Base-by-base conservation (phyloP, 2,888 invertebrate genomes). In the Laspeyria flexula region DNA sequence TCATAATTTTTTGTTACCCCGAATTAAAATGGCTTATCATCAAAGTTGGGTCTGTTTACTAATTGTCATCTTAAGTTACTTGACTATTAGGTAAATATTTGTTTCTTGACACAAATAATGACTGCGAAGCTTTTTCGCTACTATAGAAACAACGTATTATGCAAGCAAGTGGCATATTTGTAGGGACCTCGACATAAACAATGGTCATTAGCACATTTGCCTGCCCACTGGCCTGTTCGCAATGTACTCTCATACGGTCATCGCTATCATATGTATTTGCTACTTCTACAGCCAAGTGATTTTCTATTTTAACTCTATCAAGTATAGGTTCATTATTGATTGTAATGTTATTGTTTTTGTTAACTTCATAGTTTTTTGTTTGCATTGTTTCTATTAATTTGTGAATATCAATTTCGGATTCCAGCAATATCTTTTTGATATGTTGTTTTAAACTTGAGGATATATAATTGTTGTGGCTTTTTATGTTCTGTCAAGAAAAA, bases 181-280 rank as follows among this genome's bases (percentile, higher is more conserved):
- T 63, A 65, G 66, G 56, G 63, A 61, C 58, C 55, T 68, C 59
- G 55, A 46, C 51, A 59, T 53, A 55, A 67, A 64, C 70, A 65
- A 60, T 57, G 35, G 54, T 33, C 58, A 72, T 70, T 72, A 70
- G 47, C 65, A 67, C 70, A 65, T 68, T 56, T 57, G 42, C 46
- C 53, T 59, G 41, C 38, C 34, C 23, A 37, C 18, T 7, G 54
- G 37, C 57, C 55, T 49, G 60, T 31, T 49, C 52, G 43, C 60
- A 48, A 46, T 44, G 65, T 42, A 38, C 47, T 37, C 30, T 45
- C 59, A 15, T 53, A 35, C 48, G 44, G 30, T 55, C 63, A 65
- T 55, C 12, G 47, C 10, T 37, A 44, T 48, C 40, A 60, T 48
- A 46, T 53, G 51, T 54, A 43, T 52, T 45, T 40, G 18, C 46